Percentiles rank a stretch among this genome's conserved stretches.
phyloP scores from a whole-genome alignment of 2,888 invertebrate genomes.

The Diogma glabrata region DNA sequence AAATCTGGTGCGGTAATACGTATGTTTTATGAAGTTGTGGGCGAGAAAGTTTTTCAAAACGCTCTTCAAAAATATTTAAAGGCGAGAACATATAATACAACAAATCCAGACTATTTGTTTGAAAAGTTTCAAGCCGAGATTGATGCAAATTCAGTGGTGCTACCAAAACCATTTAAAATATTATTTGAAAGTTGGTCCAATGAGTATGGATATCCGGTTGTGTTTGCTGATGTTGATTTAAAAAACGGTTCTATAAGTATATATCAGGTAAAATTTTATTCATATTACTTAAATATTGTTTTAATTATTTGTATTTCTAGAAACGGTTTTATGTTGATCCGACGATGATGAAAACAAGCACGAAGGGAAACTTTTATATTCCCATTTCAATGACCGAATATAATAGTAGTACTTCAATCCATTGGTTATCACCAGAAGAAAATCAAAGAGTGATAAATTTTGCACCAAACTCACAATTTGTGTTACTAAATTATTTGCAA shows the following conservation, averaged over 20 bases:
- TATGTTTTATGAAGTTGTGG: constrained; percentile 43
- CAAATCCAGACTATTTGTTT: constrained; percentile 34
- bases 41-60: constrained; percentile 42
- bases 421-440: neutral
- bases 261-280: neutral
- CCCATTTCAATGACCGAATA: neutral
- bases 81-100: constrained; percentile 30
- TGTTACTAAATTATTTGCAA: neutral
- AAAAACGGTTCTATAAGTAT: neutral
- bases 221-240: constrained; percentile 38
- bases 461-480: neutral
- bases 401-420: neutral
- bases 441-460: neutral
- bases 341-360: neutral
- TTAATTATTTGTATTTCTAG: no score
- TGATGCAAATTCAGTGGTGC: constrained; percentile 25
- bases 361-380: neutral
- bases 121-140: constrained; percentile 25
- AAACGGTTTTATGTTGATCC: constrained; percentile 1
- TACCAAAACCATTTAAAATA: constrained; percentile 39
- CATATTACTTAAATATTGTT: no score
- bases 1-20: constrained; percentile 42
- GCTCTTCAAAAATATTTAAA: constrained; percentile 40
- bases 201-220: constrained; percentile 63
- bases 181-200: constrained; percentile 63